phyloP scores from a whole-genome alignment of 2,113 vertebrate species.

The Athene cunicularia region DNA sequence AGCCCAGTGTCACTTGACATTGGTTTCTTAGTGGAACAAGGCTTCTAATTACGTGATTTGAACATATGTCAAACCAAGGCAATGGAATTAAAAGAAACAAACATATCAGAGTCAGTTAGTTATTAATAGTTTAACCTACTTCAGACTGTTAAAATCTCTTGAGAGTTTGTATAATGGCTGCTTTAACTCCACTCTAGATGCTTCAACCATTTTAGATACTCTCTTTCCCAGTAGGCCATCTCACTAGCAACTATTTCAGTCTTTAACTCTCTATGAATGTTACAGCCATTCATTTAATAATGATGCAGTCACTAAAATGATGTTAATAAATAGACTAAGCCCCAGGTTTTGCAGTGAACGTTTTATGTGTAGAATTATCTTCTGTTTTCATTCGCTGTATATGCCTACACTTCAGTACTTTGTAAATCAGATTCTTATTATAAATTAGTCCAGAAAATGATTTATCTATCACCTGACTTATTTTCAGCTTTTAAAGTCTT shows the following conservation, averaged over 20 bases:
- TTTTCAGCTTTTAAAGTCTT: neutral
- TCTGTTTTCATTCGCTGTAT: neutral
- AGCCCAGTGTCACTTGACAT: neutral
- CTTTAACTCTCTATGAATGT: neutral
- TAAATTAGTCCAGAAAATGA: neutral
- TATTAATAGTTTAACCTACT: neutral
- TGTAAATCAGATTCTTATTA: neutral
- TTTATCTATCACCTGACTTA: neutral
- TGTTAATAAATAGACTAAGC: neutral
- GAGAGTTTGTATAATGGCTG: neutral
- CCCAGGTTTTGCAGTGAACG: neutral
- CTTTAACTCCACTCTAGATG: neutral
- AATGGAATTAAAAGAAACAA: slow-evolving; percentile 14
- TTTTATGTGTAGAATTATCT: neutral
- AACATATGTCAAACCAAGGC: neutral
- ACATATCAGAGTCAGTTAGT: neutral
- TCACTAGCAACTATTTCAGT: neutral
- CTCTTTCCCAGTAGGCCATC: neutral
- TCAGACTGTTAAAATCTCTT: neutral
- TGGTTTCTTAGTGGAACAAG: neutral
- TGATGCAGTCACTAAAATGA: neutral
- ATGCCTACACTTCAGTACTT: neutral
- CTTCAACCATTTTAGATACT: neutral
- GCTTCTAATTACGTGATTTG: neutral
- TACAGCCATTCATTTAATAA: neutral